Evolutionary conservation across 1,140 invertebrate genomes (phyloP), one percentile per base, ranked within the genome.

Genomic region (Pentalonia nigronervosa): DNA sequence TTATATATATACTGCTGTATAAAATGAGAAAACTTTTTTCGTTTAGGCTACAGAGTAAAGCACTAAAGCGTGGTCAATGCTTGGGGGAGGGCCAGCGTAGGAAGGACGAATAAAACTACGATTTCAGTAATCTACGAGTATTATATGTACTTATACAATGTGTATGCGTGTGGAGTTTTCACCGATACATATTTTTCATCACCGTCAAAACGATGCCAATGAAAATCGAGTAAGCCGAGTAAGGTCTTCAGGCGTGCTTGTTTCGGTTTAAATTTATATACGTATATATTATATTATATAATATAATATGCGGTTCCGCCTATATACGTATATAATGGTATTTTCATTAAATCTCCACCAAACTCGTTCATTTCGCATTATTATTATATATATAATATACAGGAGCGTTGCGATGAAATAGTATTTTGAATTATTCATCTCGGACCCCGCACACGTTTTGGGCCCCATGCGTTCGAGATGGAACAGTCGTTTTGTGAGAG

Each of bases 381-480:
- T 88, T 88, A 50, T 90, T 41, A 60, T 60, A 56, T 53, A 36
- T 36, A 36, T 88, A 34, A 45, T 36, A 21, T 36, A 34, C 23
- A 9, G 20, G 2, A n/a, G 25, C 21, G 30, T 45, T 87, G 45
- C 48, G 48, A 53, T 36, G 87, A 90, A 60, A 90, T 60, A 20
- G 23, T 90, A 91, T 91, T 91, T 81, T 91, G 90, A 91, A 91
- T 91, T 91, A 91, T 91, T 91, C 88, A 90, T 90, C 53, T 90
- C 88, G 53, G 88, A 90, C n/a, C 67, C 53, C 89, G 89, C 53
- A 36, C 50, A 36, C 50, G 36, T 84, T 41, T 84, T 25, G 41
- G 23, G 50, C 48, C 50, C 88, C 88, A 36, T 36, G 88, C 53
- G 48, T n/a, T 23, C 88, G 48, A 84, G 83, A 76, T 14, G n/a